A percentile compares a stretch with the other conserved stretches of the same genome.
These are phyloP conservation scores for Drosophila tanythrix DNA, from an alignment of 2,888 invertebrate genomes.

Conservation along the genomic window DNA sequence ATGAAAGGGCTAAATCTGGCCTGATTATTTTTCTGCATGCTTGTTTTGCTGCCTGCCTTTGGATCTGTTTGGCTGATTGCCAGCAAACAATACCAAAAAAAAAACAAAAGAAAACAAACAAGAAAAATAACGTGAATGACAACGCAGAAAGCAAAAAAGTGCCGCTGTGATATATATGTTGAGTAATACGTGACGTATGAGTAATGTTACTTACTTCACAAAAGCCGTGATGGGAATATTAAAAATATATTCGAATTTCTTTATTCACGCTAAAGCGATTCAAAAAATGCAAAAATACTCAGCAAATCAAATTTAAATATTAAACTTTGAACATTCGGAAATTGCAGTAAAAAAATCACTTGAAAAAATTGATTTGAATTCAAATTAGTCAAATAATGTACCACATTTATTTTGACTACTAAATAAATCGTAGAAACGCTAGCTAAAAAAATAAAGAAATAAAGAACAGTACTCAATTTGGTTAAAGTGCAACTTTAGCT, in stretches of 20 bases:
- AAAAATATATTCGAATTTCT: neutral
- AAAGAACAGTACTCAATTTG: neutral
- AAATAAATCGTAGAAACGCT: neutral
- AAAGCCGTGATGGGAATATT: neutral
- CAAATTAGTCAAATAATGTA: neutral
- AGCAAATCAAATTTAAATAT: neutral
- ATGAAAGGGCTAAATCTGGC: constrained; percentile 20
- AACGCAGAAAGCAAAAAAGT: constrained; percentile 36
- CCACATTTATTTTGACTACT: neutral
- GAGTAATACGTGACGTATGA: constrained; percentile 52
- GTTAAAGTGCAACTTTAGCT: neutral
- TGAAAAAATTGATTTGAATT: neutral
- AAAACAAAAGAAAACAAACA: constrained; percentile 35
- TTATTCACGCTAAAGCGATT: neutral
- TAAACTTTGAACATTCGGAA: neutral
- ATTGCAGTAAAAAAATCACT: neutral
- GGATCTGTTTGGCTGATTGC: constrained; percentile 59
- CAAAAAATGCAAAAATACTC: neutral
- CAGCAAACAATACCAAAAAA: constrained; percentile 49
- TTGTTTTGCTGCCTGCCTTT: constrained; percentile 10
- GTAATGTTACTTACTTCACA: constrained; percentile 26
- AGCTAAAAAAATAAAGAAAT: neutral
- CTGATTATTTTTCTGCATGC: constrained; percentile 18
- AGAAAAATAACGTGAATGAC: constrained; percentile 32
- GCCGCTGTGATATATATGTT: constrained; percentile 10